Evolutionary conservation across 1,140 invertebrate species (phyloP), one percentile per base, ranked within the genome.

Genomic region (Pinna nobilis): DNA sequence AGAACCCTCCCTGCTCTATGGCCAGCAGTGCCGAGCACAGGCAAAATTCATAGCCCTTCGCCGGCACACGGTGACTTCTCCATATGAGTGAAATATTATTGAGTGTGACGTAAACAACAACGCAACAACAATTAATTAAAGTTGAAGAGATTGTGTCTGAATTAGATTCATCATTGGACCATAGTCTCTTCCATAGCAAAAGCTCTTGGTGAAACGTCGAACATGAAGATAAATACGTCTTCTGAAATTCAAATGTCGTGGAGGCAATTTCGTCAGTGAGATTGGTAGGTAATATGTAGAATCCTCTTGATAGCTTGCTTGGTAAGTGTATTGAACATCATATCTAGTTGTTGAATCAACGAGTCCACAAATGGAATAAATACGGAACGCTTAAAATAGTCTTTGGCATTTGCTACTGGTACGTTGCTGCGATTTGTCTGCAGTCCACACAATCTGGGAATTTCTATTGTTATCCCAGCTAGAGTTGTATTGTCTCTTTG

Each of bases 361-460:
- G 51, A 6, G 39, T 74, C 76, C 9, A 77, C 32, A 61, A 61
- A 71, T 13, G 75, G 70, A 7, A 79, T 15, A 32, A 20, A 74
- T 13, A 75, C 55, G 32, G 67, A 51, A 13, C 72, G 18, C 20
- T 41, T 50, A 30, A 66, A 78, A 35, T 78, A 78, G 20, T 63
- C 37, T 61, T 76, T 65, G 30, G 65, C 18, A 25, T 23, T 39
- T 28, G 25, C 7, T 3, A 70, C 60, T 20, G 72, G 69, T 11
- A 72, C 57, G 33, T 78, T 78, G 25, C 25, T 76, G 49, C 73
- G 39, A 28, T 76, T 68, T 33, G 70, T 78, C 63, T 80, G 76
- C 25, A 39, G 18, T 5, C 39, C 60, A 44, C 76, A 78, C 30
- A 23, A 49, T n/a, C n/a, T n/a, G n/a, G n/a, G n/a, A n/a, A n/a